phyloP scores from a whole-genome alignment of 2,113 vertebrate genomes.

The Marcusenius ussheri region DNA sequence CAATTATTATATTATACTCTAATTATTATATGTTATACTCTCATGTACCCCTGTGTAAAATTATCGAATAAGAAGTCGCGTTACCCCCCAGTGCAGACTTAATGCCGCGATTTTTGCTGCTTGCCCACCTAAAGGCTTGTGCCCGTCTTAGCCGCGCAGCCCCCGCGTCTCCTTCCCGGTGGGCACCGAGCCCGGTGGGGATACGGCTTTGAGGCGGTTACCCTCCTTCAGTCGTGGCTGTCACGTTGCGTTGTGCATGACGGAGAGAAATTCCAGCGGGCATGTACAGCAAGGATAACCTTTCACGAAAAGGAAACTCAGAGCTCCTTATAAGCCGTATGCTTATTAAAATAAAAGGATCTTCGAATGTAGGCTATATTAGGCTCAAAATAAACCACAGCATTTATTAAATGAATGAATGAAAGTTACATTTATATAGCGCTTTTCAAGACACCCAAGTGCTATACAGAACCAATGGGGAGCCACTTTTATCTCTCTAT shows the following conservation, averaged over 20 bases:
- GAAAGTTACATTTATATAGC: neutral
- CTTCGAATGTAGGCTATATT: neutral
- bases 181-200: neutral
- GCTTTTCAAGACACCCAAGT: neutral
- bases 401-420: neutral
- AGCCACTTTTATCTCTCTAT: neutral
- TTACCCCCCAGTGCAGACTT: neutral
- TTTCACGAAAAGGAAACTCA: neutral
- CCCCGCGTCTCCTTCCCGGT: neutral
- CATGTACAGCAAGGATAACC: neutral
- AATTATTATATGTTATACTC: neutral
- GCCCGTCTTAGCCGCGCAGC: neutral
- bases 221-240: neutral
- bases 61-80: neutral
- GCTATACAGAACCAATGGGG: neutral
- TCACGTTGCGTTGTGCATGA: neutral
- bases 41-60: neutral
- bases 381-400: neutral
- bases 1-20: neutral
- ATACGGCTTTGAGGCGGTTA: neutral
- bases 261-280: neutral
- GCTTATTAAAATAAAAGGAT: neutral
- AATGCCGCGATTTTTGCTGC: neutral
- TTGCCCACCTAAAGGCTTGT: neutral
- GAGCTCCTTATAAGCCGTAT: neutral